Evolutionary conservation across 23 tunicate genomes (phyloP).

Genomic region (Trididemnum clinides): DNA sequence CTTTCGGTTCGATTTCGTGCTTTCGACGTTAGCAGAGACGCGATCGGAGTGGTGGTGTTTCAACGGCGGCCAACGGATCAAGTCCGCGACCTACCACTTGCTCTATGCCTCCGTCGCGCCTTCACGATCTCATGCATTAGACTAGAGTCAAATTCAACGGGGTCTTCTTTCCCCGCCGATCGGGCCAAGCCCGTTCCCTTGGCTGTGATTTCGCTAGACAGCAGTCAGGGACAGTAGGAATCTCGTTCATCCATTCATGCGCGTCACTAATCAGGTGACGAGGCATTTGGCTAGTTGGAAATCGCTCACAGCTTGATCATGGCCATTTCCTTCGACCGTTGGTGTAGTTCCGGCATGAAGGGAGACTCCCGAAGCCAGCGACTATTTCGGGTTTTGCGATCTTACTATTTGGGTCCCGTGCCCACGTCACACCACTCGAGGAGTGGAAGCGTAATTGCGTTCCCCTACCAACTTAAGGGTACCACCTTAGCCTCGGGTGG

Average conservation of each 20-base stretch:
- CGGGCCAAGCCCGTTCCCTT: conserved; percentile 47
- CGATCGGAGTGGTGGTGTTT: conserved; percentile 38
- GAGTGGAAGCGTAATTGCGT: neutral
- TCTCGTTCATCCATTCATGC: conserved; percentile 56
- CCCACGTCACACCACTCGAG: neutral
- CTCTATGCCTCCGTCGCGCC: conserved; percentile 26
- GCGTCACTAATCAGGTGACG: conserved; percentile 27
- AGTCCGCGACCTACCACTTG: conserved; percentile 28
- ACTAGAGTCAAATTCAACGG: conserved; percentile 47
- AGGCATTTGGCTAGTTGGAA: conserved; percentile 21
- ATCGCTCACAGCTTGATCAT: neutral
- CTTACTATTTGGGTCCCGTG: neutral
- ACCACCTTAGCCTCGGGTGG: too few relatives aligned
- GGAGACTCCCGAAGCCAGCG: neutral
- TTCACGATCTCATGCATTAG: conserved; percentile 11
- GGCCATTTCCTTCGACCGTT: neutral
- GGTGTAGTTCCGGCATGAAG: neutral
- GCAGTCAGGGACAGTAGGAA: conserved; percentile 49
- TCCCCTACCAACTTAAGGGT: too few relatives aligned
- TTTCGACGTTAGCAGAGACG: neutral
- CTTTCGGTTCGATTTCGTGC: neutral
- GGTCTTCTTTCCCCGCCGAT: conserved; percentile 52
- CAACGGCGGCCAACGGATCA: too few relatives aligned
- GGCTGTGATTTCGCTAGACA: conserved; percentile 49
- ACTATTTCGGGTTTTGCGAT: neutral